These are phyloP conservation scores for Castor canadensis DNA, from an alignment of 2,113 vertebrate genomes.

Conservation along the genomic window DNA sequence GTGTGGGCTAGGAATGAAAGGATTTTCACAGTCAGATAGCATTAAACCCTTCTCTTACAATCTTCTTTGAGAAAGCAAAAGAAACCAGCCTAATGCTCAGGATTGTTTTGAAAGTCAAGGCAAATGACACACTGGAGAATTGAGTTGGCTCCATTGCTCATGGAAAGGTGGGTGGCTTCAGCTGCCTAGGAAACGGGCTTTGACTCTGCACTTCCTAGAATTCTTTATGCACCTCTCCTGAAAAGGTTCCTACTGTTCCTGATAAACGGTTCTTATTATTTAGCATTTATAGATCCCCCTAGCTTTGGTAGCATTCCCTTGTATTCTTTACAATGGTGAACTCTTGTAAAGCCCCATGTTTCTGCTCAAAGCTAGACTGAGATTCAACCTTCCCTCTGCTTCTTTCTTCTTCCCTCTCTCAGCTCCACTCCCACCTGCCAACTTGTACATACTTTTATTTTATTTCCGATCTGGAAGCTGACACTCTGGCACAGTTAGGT, in stretches of 20 bases:
- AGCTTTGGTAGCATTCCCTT: background rate
- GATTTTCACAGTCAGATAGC: background rate
- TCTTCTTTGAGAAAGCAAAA: background rate
- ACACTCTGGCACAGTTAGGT: background rate
- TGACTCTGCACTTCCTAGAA: constrained; percentile 69
- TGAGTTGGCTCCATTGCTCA: constrained; percentile 46
- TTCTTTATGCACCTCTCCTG: constrained; percentile 43
- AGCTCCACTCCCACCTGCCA: background rate
- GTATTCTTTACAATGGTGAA: background rate
- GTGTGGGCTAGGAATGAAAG: background rate
- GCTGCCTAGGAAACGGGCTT: constrained; percentile 73
- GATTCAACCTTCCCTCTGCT: background rate
- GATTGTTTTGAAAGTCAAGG: constrained; percentile 42
- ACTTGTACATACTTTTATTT: background rate
- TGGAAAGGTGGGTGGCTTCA: constrained; percentile 71
- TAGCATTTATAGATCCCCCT: constrained; percentile 21
- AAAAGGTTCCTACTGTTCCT: constrained; percentile 40
- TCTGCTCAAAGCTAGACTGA: background rate
- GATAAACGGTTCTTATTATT: constrained; percentile 41
- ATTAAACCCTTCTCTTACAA: background rate
- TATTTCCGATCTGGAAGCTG: background rate
- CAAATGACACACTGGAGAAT: constrained; percentile 51
- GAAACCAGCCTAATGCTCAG: background rate
- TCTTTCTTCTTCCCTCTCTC: background rate
- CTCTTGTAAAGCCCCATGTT: background rate